Evolutionary conservation across 2,113 vertebrate genomes (phyloP).

Genomic region (Prietella phreatophila): DNA sequence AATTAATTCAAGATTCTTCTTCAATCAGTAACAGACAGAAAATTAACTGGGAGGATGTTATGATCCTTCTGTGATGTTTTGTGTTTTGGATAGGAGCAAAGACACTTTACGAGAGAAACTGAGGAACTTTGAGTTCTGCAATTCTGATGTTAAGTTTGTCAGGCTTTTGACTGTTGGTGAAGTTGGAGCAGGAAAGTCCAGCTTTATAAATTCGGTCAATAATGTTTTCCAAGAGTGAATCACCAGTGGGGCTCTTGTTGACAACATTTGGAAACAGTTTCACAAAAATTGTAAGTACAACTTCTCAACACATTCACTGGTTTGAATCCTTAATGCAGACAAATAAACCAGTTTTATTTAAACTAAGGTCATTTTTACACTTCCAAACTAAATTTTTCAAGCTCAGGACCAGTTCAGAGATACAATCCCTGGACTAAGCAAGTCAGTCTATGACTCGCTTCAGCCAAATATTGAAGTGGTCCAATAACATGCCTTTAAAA

Average conservation of each 20-base stretch:
- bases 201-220: conserved; percentile 41
- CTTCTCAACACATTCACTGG: neutral
- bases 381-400: neutral
- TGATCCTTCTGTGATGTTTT: too few species aligned
- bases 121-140: neutral
- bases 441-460: too few species aligned
- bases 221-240: conserved; percentile 27
- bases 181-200: conserved; percentile 38
- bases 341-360: neutral
- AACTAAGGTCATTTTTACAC: neutral
- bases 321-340: neutral
- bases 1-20: too few species aligned
- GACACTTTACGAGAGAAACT: neutral
- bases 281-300: conserved; percentile 15
- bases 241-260: neutral
- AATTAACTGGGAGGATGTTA: too few species aligned
- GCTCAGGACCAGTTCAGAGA: neutral
- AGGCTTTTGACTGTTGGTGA: conserved; percentile 26
- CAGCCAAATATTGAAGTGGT: neutral
- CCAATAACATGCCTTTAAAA: neutral
- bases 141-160: neutral
- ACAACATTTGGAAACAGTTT: neutral
- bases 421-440: neutral
- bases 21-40: too few species aligned
- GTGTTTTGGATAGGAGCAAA: neutral